Conservation (phyloP, 2,113 vertebrate genomes). For the Piaya cayana region DNA sequence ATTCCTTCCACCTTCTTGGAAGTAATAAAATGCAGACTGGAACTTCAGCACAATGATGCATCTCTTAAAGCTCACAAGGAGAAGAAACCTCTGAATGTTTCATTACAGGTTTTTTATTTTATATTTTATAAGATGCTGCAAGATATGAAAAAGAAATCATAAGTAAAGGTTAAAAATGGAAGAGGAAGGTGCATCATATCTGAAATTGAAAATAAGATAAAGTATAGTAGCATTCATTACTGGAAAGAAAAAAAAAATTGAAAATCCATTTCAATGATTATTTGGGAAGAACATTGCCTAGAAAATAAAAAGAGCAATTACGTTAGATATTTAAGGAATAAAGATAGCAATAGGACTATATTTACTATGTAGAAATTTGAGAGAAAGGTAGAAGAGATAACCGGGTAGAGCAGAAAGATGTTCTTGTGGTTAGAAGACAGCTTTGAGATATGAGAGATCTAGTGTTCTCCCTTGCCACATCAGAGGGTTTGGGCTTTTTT, state of each 20-base stretch:
- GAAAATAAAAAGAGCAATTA: neutral
- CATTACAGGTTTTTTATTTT: conserved; percentile 71
- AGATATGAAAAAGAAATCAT: conserved; percentile 65
- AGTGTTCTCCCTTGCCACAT: neutral
- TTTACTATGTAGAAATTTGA: neutral
- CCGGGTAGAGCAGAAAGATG: neutral
- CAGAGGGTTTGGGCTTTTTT: fast-evolving
- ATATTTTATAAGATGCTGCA: conserved; percentile 77
- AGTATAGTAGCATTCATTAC: neutral
- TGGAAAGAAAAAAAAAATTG: neutral
- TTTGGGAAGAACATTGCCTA: neutral
- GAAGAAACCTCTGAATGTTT: conserved; percentile 73
- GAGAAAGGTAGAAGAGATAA: neutral
- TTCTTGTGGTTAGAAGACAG: neutral
- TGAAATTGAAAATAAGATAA: conserved; percentile 63
- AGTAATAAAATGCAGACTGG: conserved; percentile 70
- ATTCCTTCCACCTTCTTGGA: conserved; percentile 56
- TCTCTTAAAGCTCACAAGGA: conserved; percentile 67
- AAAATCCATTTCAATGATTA: conserved; percentile 4
- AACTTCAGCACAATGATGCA: conserved; percentile 25
- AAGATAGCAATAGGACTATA: neutral
- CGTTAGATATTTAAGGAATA: neutral
- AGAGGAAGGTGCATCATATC: neutral
- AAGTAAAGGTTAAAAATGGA: conserved; percentile 67
- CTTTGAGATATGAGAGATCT: neutral